Evolutionary conservation across 2,888 invertebrate genomes (phyloP).

Genomic region (Apodemia zela): DNA sequence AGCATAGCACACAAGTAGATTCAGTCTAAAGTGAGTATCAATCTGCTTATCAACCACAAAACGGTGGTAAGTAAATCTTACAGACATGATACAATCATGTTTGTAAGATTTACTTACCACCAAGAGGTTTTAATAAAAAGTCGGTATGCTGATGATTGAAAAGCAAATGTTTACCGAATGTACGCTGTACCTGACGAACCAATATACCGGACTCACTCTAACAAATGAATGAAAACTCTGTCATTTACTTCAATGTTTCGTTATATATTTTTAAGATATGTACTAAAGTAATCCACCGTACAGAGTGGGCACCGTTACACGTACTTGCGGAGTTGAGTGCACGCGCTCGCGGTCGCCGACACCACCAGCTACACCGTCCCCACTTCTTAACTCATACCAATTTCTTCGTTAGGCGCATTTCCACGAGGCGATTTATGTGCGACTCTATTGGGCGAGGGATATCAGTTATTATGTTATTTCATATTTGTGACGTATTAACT

Average conservation of each 20-base stretch:
- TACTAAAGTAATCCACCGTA: constrained; percentile 43
- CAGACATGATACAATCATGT: too few species aligned
- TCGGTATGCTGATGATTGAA: not conserved
- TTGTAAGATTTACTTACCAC: too few species aligned
- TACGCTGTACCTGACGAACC: not conserved
- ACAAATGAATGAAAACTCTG: not conserved
- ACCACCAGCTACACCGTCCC: constrained; percentile 49
- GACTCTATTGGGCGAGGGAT: not conserved
- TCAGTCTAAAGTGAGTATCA: too few species aligned
- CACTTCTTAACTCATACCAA: constrained; percentile 30
- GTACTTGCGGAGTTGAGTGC: constrained; percentile 71
- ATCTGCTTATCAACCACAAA: too few species aligned
- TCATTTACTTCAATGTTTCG: not conserved
- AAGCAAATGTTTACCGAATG: not conserved
- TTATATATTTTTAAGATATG: constrained; percentile 18
- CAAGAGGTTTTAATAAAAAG: too few species aligned
- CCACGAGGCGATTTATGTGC: not conserved
- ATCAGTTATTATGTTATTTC: not conserved
- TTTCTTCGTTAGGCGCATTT: constrained; percentile 9
- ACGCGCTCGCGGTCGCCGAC: constrained; percentile 74
- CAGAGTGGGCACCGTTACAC: constrained; percentile 66
- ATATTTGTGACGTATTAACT: not conserved
- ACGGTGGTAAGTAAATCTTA: too few species aligned
- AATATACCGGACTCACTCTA: not conserved
- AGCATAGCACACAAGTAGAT: too few species aligned